Conservation (phyloP, 2,113 vertebrate genomes). For the Hydrochoerus hydrochaeris region DNA sequence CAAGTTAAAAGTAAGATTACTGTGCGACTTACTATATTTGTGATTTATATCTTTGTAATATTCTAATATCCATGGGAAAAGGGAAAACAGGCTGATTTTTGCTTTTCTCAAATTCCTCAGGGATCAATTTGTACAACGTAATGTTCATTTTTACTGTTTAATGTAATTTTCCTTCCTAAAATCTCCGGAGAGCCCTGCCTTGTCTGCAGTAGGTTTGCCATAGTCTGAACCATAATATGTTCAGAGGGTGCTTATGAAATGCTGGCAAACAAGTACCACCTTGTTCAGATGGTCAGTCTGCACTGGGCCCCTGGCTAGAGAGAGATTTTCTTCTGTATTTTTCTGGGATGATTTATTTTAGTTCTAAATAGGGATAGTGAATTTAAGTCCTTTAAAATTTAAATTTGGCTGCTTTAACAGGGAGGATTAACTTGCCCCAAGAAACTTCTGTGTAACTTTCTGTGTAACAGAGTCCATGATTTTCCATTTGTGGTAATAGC, state of each 20-base stretch:
- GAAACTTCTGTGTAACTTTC: background rate
- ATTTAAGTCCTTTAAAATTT: background rate
- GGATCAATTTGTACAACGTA: background rate
- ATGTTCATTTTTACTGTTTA: constrained; percentile 5
- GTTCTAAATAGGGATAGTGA: background rate
- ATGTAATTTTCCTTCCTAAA: background rate
- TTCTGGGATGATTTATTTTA: background rate
- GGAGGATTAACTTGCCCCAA: background rate
- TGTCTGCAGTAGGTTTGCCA: background rate
- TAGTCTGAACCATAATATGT: background rate
- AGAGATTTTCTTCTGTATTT: background rate
- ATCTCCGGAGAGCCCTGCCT: background rate
- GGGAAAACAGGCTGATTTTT: background rate
- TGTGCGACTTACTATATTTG: background rate
- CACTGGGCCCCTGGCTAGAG: background rate
- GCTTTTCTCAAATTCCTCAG: constrained; percentile 13
- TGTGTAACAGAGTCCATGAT: background rate
- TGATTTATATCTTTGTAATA: background rate
- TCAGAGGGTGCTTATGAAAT: constrained; percentile 2
- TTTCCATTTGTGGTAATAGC: background rate
- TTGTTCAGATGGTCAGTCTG: background rate
- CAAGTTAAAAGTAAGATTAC: background rate
- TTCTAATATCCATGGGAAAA: background rate
- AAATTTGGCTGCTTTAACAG: background rate
- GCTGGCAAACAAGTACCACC: background rate